Percentiles rank a stretch among this genome's conserved stretches.
phyloP scores from a whole-genome alignment of 2,888 invertebrate species.

The Lymantria monacha region DNA sequence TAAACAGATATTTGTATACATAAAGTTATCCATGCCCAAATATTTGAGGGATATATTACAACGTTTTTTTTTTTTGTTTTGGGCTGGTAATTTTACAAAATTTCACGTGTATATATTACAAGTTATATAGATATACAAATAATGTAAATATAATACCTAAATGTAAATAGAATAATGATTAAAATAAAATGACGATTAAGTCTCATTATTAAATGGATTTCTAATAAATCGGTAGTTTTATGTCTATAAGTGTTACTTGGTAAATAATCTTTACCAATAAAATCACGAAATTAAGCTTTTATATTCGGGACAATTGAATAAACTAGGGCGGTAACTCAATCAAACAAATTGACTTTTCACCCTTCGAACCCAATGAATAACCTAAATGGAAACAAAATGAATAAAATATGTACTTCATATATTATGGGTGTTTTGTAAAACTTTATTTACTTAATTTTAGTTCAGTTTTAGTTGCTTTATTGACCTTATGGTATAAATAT shows the following conservation, averaged over 20 bases:
- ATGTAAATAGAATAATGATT: neutral
- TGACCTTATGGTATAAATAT: too few relatives aligned
- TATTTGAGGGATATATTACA: neutral
- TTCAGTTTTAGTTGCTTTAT: too few relatives aligned
- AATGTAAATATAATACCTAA: neutral
- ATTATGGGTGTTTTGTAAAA: too few relatives aligned
- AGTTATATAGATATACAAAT: conserved; percentile 32
- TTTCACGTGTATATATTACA: conserved; percentile 39
- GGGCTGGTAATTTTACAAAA: conserved; percentile 4
- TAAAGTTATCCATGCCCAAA: conserved; percentile 1
- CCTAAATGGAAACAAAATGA: conserved; percentile 4
- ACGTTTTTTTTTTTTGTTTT: conserved; percentile 2
- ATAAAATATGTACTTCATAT: neutral
- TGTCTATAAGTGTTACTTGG: neutral
- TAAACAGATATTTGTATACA: neutral
- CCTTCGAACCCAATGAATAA: conserved; percentile 26
- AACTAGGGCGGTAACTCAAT: conserved; percentile 29
- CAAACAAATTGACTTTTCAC: conserved; percentile 34
- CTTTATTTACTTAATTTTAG: too few relatives aligned
- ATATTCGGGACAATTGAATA: conserved; percentile 13
- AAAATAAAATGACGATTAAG: conserved; percentile 1
- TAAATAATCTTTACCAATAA: conserved; percentile 1
- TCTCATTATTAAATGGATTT: conserved; percentile 35
- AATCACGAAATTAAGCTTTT: conserved; percentile 3
- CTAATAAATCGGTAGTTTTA: conserved; percentile 8